Conservation (phyloP, 2,113 vertebrate genomes). For the Pampusana beccarii region DNA sequence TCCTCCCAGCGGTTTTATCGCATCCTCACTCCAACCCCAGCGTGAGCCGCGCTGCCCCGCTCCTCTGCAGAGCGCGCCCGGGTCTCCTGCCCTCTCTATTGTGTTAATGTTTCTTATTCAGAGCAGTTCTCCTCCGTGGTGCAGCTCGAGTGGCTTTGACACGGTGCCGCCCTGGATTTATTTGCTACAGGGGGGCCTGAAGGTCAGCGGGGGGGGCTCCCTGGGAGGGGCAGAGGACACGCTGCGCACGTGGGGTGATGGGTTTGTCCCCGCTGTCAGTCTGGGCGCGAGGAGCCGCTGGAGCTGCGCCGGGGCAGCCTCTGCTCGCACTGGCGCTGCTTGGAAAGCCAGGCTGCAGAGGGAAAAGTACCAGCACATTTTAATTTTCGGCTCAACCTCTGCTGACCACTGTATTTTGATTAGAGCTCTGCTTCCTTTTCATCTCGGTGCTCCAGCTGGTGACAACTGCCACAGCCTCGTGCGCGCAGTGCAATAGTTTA, state of each 20-base stretch:
- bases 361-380: conserved; percentile 40
- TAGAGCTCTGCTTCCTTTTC: conserved; percentile 59
- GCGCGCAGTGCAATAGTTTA: conserved; percentile 50
- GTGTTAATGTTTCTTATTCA: not conserved
- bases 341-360: not conserved
- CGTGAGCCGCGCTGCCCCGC: fast-evolving
- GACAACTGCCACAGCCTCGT: conserved; percentile 44
- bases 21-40: fast-evolving
- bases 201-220: not conserved
- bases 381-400: conserved; percentile 43
- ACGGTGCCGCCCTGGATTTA: fast-evolving
- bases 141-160: not conserved
- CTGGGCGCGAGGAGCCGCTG: not conserved
- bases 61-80: fast-evolving
- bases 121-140: fast-evolving
- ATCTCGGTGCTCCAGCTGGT: conserved; percentile 6
- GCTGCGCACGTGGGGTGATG: fast-evolving
- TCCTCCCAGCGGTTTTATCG: not conserved
- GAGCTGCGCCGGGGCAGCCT: fast-evolving
- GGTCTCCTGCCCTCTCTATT: not conserved
- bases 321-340: not conserved
- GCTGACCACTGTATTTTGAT: conserved; percentile 65
- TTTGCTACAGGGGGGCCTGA: fast-evolving
- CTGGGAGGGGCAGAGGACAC: not conserved
- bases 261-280: not conserved